phyloP scores from a whole-genome alignment of 2,888 invertebrate genomes.

The Agonopterix alstromeriana region DNA sequence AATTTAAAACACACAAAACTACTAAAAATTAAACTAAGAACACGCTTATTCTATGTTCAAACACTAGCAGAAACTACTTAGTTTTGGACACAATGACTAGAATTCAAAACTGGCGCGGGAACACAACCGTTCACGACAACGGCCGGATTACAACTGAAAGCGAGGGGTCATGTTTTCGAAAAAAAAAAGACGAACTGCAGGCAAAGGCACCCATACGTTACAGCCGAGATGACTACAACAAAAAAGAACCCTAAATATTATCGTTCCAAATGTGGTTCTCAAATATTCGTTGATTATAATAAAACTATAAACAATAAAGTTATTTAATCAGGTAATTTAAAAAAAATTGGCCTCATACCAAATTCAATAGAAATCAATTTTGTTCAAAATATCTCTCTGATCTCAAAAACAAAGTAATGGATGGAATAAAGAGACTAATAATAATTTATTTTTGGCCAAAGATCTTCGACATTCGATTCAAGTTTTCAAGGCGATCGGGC shows the following conservation, averaged over 20 bases:
- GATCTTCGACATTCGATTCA: constrained; percentile 18
- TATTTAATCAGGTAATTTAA: neutral
- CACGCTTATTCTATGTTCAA: constrained; percentile 7
- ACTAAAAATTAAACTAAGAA: constrained; percentile 35
- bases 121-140: constrained; percentile 62
- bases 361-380: neutral
- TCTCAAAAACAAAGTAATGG: neutral
- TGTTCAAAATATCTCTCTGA: neutral
- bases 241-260: constrained; percentile 75
- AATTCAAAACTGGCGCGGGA: constrained; percentile 51
- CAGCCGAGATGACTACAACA: constrained; percentile 71
- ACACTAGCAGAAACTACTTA: constrained; percentile 35
- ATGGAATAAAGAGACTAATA: constrained; percentile 4
- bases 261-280: constrained; percentile 48
- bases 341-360: neutral
- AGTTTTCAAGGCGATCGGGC: constrained; percentile 60
- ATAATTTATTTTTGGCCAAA: constrained; percentile 7
- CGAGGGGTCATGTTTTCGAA: constrained; percentile 64
- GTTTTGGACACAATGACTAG: constrained; percentile 74
- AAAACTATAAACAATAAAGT: neutral
- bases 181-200: constrained; percentile 58
- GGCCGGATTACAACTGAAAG: constrained; percentile 68
- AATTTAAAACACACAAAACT: constrained; percentile 20
- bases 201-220: constrained; percentile 70
- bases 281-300: constrained; percentile 29